Conservation (phyloP, 2,113 vertebrate species). For the Alaudala cheleensis region DNA sequence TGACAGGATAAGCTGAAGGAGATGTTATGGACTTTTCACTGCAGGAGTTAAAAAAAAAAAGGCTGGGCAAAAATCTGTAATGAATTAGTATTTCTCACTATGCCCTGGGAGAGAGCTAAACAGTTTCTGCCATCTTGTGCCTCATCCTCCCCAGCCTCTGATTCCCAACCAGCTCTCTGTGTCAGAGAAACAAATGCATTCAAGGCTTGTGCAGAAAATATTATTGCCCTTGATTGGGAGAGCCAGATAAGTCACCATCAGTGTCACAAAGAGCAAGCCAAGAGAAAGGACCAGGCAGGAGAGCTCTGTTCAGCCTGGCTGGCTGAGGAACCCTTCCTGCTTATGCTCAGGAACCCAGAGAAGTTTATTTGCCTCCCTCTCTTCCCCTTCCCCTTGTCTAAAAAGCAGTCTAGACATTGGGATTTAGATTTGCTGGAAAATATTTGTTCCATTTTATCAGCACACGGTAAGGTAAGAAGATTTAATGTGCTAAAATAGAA, state of each 20-base stretch:
- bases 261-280: not conserved
- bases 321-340: not conserved
- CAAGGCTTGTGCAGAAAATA: not conserved
- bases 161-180: not conserved
- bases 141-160: not conserved
- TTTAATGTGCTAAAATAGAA: not conserved
- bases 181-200: not conserved
- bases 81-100: not conserved
- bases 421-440: not conserved
- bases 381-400: not conserved
- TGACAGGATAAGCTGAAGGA: not conserved
- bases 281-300: not conserved
- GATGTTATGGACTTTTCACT: not conserved
- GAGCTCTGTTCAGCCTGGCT: fast-evolving
- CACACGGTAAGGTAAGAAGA: not conserved
- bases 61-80: not conserved
- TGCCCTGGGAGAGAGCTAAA: fast-evolving
- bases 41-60: not conserved
- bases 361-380: not conserved
- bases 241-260: not conserved
- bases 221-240: not conserved
- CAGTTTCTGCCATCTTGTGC: not conserved
- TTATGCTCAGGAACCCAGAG: not conserved
- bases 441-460: not conserved
- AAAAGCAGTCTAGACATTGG: not conserved